These are phyloP conservation scores for Catamblyrhynchus diadema DNA, from an alignment of 2,797 vertebrate genomes.

Conservation along the genomic window DNA sequence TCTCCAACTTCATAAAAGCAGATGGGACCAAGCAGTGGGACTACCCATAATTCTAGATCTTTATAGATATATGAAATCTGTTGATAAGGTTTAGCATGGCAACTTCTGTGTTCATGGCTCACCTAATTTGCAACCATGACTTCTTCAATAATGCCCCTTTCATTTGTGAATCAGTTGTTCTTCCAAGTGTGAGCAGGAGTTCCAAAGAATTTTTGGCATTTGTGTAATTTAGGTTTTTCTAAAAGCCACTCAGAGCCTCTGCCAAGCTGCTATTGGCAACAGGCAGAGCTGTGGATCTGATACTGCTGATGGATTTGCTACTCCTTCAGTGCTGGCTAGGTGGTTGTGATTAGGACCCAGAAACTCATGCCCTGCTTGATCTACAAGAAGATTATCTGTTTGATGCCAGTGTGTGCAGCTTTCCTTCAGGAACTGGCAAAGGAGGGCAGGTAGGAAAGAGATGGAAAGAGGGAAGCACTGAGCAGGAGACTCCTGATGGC, in stretches of 20 bases:
- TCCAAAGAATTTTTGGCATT: slow-evolving; percentile 63
- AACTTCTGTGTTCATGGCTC: not conserved
- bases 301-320: not conserved
- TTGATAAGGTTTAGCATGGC: not conserved
- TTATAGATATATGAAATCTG: not conserved
- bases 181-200: not conserved
- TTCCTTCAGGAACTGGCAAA: not conserved
- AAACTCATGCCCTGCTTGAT: not conserved
- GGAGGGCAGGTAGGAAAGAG: not conserved
- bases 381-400: not conserved
- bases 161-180: slow-evolving; percentile 27
- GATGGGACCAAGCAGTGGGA: not conserved
- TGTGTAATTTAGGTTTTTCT: slow-evolving; percentile 32
- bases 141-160: slow-evolving; percentile 36
- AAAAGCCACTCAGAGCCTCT: not conserved
- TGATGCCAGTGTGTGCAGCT: not conserved
- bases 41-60: not conserved
- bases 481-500: not conserved
- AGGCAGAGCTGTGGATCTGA: not conserved
- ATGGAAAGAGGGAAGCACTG: not conserved
- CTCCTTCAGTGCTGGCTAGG: not conserved
- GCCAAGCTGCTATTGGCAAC: slow-evolving; percentile 21
- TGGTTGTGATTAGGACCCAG: not conserved
- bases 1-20: not conserved
- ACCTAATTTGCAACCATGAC: not conserved